Conservation (phyloP, 2,888 invertebrate species). For the Elmis aenea region DNA sequence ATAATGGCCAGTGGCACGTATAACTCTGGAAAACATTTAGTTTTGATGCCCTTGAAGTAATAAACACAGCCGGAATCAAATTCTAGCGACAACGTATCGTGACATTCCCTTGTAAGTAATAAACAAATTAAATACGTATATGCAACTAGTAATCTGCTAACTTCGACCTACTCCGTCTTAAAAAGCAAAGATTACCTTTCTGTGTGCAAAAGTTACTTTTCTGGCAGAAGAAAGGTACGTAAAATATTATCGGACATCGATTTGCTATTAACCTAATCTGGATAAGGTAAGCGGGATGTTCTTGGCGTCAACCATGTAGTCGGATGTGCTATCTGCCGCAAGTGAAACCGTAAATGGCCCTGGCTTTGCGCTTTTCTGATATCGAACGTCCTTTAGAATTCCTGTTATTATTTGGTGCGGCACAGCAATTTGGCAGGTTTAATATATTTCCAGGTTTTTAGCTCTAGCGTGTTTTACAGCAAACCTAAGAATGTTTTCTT, state of each 20-base stretch:
- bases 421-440: conserved; percentile 13
- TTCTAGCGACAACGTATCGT: too few relatives aligned
- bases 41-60: too few relatives aligned
- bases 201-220: conserved; percentile 19
- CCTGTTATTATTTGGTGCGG: conserved; percentile 15
- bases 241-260: conserved; percentile 21
- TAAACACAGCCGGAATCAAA: too few relatives aligned
- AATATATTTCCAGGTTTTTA: conserved; percentile 13
- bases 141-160: too few relatives aligned
- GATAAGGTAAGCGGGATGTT: conserved; percentile 20
- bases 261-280: conserved; percentile 23
- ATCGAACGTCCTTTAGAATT: conserved; percentile 12
- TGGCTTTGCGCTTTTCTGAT: conserved; percentile 16
- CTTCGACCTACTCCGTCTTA: too few relatives aligned
- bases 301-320: conserved; percentile 18
- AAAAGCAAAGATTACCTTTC: too few relatives aligned
- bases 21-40: too few relatives aligned
- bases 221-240: conserved; percentile 18
- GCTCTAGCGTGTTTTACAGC: too few relatives aligned
- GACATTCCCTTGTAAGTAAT: too few relatives aligned
- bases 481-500: too few relatives aligned
- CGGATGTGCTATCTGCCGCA: conserved; percentile 21
- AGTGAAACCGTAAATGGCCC: conserved; percentile 15
- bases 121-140: too few relatives aligned
- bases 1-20: too few relatives aligned